Evolutionary conservation across 2,797 vertebrate species (phyloP).

Genomic region (Tolypeutes matacus): DNA sequence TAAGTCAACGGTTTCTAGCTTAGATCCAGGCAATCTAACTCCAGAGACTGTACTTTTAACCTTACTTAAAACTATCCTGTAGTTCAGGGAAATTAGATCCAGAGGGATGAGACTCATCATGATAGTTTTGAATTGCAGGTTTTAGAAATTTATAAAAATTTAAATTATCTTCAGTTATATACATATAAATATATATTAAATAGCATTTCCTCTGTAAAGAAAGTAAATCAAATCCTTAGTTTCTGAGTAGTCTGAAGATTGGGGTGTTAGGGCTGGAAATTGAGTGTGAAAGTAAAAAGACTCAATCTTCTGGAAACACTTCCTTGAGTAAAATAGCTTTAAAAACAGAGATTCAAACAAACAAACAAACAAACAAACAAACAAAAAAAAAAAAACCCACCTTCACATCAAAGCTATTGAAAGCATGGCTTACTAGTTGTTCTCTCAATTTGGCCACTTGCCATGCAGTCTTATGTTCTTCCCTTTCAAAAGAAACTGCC

Average conservation of each 20-base stretch:
- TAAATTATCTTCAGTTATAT: background rate
- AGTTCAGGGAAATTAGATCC: background rate
- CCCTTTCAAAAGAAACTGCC: background rate
- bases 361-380: too few relatives aligned
- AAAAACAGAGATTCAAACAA: background rate
- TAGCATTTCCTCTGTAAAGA: background rate
- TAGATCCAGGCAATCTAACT: background rate
- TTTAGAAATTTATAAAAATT: background rate
- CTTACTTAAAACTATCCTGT: accelerated
- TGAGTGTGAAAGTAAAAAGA: background rate
- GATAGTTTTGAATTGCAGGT: background rate
- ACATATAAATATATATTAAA: background rate
- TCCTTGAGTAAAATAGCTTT: background rate
- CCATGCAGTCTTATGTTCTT: background rate
- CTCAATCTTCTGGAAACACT: background rate
- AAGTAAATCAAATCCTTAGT: background rate
- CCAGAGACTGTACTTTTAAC: accelerated
- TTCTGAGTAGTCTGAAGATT: background rate
- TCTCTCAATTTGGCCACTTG: background rate
- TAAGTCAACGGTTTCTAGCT: accelerated
- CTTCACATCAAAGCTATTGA: background rate
- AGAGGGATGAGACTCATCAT: too few relatives aligned
- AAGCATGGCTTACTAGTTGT: background rate
- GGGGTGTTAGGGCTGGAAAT: background rate
- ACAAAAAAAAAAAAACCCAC: too few relatives aligned